Base-by-base conservation (phyloP, 2,888 invertebrate species). In the Torymus auratus region DNA sequence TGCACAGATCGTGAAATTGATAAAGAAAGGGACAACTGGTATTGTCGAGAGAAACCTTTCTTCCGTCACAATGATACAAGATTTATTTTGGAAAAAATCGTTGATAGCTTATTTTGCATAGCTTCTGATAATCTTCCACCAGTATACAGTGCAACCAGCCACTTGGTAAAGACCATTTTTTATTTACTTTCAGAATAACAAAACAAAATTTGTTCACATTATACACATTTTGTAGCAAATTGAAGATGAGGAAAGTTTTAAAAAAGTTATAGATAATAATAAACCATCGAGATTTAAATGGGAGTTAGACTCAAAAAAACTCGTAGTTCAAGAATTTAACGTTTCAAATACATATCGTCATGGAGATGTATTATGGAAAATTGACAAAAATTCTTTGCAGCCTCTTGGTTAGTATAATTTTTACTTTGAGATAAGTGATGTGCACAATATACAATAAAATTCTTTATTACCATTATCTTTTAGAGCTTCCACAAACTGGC, bases 31-130 rank as follows among this genome's bases (percentile, higher is more conserved):
- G 88, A 89, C 64, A 86, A 87, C 82, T 91, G 92, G 74, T 93
- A 93, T 85, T 94, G 94, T 85, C 91, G 92, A 83, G 92, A 92
- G 78, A 91, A 91, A 65, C 91, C 93, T 84, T 91, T 92, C 75
- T 91, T 93, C 83, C 92, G 92, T 83, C 88, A 91, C 61, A 93
- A 94, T 86, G 93, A 93, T 82, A 93, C 93, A 0, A 90, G 86
- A 77, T 90, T 89, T 74, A 85, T 91, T 82, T 85, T 91, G n/a
- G 88, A 89, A 79, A 88, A 88, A 83, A 78, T 91, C 60, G 85
- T 88, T 23, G 92, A 92, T 80, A 92, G 93, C 82, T 87, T 94
- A 80, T 93, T 94, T 86, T 94, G 94, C 85, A 92, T 94, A 78
- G 91, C 92, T 17, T 92, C 92, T 74, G 93, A 93, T 82, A 94